phyloP scores from a whole-genome alignment of 2,888 invertebrate genomes.

The Metellina segmentata region DNA sequence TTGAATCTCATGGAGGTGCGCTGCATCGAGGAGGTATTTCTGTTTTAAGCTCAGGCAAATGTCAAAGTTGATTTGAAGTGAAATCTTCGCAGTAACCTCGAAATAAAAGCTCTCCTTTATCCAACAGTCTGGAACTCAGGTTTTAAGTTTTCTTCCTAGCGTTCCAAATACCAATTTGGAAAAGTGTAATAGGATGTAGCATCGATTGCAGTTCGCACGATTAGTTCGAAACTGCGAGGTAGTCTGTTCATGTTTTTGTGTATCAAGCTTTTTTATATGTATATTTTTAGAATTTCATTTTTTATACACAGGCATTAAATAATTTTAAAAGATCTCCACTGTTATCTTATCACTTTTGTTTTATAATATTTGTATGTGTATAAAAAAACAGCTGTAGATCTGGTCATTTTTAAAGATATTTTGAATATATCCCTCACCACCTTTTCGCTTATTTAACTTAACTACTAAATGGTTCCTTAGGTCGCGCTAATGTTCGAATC shows the following conservation, averaged over 20 bases:
- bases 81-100: background rate
- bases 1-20: no score
- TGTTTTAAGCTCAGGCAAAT: no score
- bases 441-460: no score
- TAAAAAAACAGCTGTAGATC: no score
- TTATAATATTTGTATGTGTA: background rate
- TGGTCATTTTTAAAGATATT: background rate
- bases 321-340: background rate
- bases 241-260: background rate
- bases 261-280: background rate
- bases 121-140: background rate
- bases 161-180: background rate
- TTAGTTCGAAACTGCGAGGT: background rate
- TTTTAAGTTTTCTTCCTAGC: background rate
- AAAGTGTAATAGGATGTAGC: background rate
- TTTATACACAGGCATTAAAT: background rate
- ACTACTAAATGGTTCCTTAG: no score
- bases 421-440: no score
- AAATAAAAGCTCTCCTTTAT: background rate
- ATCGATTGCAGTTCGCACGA: background rate
- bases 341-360: slow-evolving; percentile 1
- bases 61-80: no score
- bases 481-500: no score
- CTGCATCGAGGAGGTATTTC: no score
- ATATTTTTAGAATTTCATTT: background rate